phyloP scores from a whole-genome alignment of 2,113 vertebrate species.

The Rana temporaria region DNA sequence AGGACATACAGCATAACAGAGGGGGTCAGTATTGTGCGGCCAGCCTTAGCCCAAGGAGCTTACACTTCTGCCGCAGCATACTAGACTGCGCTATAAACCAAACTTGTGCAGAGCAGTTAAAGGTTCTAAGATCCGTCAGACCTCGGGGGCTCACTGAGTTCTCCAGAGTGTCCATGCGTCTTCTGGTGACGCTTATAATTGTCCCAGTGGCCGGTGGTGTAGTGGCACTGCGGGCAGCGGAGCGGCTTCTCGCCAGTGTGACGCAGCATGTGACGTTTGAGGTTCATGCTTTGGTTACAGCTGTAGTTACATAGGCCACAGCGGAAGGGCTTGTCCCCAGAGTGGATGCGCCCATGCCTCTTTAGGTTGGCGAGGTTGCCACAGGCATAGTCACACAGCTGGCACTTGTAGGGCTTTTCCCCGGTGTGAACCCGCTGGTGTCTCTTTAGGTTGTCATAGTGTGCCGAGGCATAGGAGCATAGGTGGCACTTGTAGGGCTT shows the following conservation, averaged over 20 bases:
- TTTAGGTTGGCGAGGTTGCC: slow-evolving; percentile 98
- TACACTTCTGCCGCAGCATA: neutral
- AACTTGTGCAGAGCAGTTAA: neutral
- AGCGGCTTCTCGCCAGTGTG: slow-evolving; percentile 96
- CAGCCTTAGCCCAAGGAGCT: neutral
- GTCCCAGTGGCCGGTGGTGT: slow-evolving; percentile 98
- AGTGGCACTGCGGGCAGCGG: slow-evolving; percentile 89
- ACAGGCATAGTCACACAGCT: slow-evolving; percentile 92
- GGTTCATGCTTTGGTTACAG: slow-evolving; percentile 99
- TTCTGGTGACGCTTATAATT: slow-evolving; percentile 99
- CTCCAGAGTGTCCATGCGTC: slow-evolving; percentile 86
- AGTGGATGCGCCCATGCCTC: slow-evolving; percentile 94
- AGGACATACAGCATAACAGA: neutral
- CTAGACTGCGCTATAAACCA: too few relatives aligned
- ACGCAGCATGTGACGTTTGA: slow-evolving; percentile 96
- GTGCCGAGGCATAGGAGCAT: slow-evolving; percentile 92
- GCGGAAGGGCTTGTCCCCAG: slow-evolving; percentile 94
- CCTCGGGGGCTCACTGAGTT: slow-evolving; percentile 79
- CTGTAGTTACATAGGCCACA: slow-evolving; percentile 93
- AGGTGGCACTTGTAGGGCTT: slow-evolving; percentile 95
- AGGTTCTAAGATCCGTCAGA: neutral
- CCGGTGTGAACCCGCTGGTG: slow-evolving; percentile 92
- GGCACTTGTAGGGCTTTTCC: slow-evolving; percentile 92
- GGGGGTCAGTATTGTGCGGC: too few relatives aligned
- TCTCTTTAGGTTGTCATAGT: slow-evolving; percentile 97